Evolutionary conservation across 1,140 invertebrate genomes (phyloP).

Genomic region (Leptopilina clavipes): DNA sequence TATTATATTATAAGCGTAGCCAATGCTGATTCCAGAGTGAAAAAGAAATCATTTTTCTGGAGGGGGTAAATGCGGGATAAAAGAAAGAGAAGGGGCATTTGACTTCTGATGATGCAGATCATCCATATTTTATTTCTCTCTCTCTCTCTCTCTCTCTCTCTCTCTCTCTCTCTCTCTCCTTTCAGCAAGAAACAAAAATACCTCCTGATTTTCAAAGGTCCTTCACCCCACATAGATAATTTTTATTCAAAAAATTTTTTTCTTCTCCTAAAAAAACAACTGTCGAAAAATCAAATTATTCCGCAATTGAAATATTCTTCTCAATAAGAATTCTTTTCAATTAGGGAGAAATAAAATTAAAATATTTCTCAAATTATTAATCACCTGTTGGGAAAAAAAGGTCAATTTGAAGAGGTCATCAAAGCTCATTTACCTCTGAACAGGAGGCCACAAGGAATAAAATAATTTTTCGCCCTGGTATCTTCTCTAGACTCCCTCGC

Average conservation of each 20-base stretch:
- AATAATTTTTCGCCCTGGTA: slow-evolving; percentile 19
- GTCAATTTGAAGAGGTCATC: no score
- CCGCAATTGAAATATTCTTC: no score
- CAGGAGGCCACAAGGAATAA: background rate
- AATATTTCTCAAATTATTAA: no score
- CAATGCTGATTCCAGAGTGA: slow-evolving; percentile 44
- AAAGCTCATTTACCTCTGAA: background rate
- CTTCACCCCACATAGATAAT: no score
- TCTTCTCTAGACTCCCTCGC: slow-evolving; percentile 42
- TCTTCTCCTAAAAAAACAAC: no score
- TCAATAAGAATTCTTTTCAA: no score
- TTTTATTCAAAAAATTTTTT: no score
- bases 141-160: background rate
- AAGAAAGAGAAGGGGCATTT: slow-evolving; percentile 45
- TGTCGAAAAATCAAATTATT: no score
- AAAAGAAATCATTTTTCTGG: slow-evolving; percentile 41
- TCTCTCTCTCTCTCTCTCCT: background rate
- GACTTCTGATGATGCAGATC: slow-evolving; percentile 29
- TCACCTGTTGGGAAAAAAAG: no score
- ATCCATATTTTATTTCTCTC: slow-evolving; percentile 20
- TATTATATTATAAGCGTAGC: slow-evolving; percentile 66
- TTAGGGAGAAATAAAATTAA: no score
- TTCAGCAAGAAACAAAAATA: background rate
- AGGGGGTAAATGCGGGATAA: slow-evolving; percentile 1
- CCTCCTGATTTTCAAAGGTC: background rate